Base-by-base conservation (phyloP, 2,113 vertebrate genomes). In the Montifringilla adamsi region DNA sequence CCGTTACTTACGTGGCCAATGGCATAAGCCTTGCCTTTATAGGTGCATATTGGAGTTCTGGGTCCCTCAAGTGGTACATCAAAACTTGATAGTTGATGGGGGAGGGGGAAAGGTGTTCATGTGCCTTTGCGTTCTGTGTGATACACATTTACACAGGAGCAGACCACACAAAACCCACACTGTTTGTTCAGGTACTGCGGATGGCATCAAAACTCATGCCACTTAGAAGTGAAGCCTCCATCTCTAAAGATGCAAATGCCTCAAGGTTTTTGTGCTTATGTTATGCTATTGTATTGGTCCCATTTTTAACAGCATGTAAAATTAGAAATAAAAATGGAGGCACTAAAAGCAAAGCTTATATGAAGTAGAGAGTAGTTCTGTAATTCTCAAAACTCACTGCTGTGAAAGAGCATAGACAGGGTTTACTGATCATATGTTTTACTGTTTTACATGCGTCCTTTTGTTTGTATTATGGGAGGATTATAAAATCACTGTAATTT, bases 141-240 rank as follows among this genome's bases (percentile, higher is more conserved):
- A 53, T 67, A 11, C 0, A 3, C 0, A 0, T 64, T 77, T 75
- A 22, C 21, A 17, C 20, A 39, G 75, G 23, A 82, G 11, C 53
- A 41, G 11, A 24, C 26, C 19, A 19, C 16, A 10, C 5, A 10
- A 82, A 79, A 6, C 10, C 27, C 26, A 7, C 9, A 5, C 39
- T 33, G 14, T 37, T 87, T 66, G 27, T 82, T 67, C 37, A 35
- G 6, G 23, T 63, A 7, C 33, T 53, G 31, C 24, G 11, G 15
- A 3, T 26, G 44, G 30, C n/a, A n/a, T 62, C 15, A 46, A 66
- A 91, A 41, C 39, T 41, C 39, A 13, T 41, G 39, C 39, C 39
- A 58, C 60, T 78, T 27, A 2, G 2, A 64, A 30, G 23, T 27
- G 50, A 68, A 85, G 20, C 33, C 9, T 78, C 9, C 22, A 4